Percentiles rank a stretch among this genome's conserved stretches.
Evolutionary conservation across 2,113 vertebrate species (phyloP).

Genomic region (Seriola rivoliana): DNA sequence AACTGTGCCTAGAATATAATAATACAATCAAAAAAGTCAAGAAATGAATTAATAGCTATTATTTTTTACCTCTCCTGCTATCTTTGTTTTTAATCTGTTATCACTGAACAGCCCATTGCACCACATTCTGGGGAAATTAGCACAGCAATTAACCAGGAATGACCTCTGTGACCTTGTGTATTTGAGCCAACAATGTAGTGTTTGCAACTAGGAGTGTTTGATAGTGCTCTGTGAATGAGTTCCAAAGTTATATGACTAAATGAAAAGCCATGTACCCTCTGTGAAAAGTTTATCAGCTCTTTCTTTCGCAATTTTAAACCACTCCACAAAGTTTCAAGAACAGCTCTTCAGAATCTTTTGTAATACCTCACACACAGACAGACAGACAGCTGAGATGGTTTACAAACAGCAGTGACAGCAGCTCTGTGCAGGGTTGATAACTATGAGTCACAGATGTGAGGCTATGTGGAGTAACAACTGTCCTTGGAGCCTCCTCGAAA

Average conservation of each 20-base stretch:
- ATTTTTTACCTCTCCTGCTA: neutral
- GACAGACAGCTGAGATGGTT: neutral
- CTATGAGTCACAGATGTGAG: slow-evolving; percentile 62
- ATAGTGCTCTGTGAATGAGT: slow-evolving; percentile 27
- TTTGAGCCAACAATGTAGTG: neutral
- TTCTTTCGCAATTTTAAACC: neutral
- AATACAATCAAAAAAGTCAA: neutral
- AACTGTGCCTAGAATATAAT: neutral
- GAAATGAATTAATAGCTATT: neutral
- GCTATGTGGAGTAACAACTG: neutral
- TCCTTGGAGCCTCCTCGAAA: slow-evolving; percentile 35
- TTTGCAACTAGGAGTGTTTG: neutral
- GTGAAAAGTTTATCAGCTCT: neutral
- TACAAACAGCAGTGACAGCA: slow-evolving; percentile 21
- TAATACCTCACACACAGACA: neutral
- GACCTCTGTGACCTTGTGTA: neutral
- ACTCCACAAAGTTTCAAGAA: neutral
- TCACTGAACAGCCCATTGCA: neutral
- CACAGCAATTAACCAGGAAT: neutral
- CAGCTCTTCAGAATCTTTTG: neutral
- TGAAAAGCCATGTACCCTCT: neutral
- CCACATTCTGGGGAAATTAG: neutral
- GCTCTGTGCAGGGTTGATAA: slow-evolving; percentile 35
- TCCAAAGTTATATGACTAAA: slow-evolving; percentile 18
- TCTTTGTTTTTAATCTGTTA: too few relatives aligned